These are phyloP conservation scores for Goniozus legneri DNA, from an alignment of 1,140 invertebrate species.

Conservation along the genomic window DNA sequence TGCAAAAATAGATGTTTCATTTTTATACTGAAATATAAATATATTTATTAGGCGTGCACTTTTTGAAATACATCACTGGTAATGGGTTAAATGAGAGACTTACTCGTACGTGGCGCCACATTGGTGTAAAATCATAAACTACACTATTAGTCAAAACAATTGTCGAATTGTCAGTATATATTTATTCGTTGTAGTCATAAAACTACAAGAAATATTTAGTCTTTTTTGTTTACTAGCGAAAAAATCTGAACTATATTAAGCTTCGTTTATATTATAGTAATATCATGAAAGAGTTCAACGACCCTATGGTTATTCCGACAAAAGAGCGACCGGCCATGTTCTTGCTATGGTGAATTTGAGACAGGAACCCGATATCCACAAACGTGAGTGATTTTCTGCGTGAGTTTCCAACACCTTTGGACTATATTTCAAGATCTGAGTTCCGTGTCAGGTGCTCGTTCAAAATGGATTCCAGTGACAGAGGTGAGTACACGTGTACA, in stretches of 20 bases:
- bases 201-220: conserved; percentile 13
- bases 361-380: conserved; percentile 24
- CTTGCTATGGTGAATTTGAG: conserved; percentile 44
- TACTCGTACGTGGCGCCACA: conserved; percentile 40
- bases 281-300: conserved; percentile 41
- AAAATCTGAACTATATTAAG: conserved; percentile 6
- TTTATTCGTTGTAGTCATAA: conserved; percentile 25
- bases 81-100: background rate
- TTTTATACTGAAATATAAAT: no score
- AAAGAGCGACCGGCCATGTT: conserved; percentile 47
- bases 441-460: conserved; percentile 9
- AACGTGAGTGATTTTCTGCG: conserved; percentile 29
- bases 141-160: conserved; percentile 36
- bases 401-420: conserved; percentile 13
- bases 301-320: conserved; percentile 42
- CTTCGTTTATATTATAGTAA: background rate
- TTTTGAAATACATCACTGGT: no score
- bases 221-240: conserved; percentile 17
- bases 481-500: conserved; percentile 38
- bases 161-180: conserved; percentile 26
- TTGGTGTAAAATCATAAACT: conserved; percentile 36
- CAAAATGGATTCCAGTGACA: conserved; percentile 46
- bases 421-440: conserved; percentile 8
- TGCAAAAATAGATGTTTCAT: no score
- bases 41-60: no score